Conservation (phyloP, 2,888 invertebrate genomes). For the Laothoe populi region DNA sequence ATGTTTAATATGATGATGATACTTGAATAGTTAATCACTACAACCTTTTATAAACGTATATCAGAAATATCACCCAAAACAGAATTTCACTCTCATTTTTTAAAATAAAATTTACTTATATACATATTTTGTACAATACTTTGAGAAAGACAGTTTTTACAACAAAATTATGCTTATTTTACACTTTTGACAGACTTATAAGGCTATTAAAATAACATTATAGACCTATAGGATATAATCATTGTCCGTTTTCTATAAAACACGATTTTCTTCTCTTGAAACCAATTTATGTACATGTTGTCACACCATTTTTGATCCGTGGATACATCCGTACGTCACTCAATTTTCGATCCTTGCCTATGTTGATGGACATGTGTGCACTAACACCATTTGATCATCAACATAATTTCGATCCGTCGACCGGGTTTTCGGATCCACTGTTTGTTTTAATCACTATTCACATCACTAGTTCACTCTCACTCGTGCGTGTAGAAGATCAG, state of each 20-base stretch:
- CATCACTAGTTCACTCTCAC: slow-evolving; percentile 46
- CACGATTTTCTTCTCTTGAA: no score
- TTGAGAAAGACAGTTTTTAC: neutral
- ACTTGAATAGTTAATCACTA: no score
- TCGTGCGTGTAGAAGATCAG: slow-evolving; percentile 94
- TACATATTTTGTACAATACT: neutral
- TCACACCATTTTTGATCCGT: no score
- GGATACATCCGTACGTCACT: no score
- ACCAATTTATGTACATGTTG: no score
- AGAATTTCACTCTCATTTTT: neutral
- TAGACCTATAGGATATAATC: neutral
- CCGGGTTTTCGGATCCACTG: neutral
- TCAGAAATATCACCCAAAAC: no score
- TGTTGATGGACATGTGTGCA: no score
- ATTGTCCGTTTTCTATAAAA: no score
- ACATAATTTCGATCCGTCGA: neutral
- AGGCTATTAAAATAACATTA: neutral
- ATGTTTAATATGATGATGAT: no score
- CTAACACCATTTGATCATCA: neutral
- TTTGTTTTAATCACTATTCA: neutral
- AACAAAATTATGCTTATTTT: neutral
- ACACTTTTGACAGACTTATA: slow-evolving; percentile 13
- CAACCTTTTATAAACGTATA: no score
- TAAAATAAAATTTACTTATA: neutral
- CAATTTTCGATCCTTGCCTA: no score